Conservation (phyloP, 1,140 invertebrate species). For the Melanaphis sacchari region DNA sequence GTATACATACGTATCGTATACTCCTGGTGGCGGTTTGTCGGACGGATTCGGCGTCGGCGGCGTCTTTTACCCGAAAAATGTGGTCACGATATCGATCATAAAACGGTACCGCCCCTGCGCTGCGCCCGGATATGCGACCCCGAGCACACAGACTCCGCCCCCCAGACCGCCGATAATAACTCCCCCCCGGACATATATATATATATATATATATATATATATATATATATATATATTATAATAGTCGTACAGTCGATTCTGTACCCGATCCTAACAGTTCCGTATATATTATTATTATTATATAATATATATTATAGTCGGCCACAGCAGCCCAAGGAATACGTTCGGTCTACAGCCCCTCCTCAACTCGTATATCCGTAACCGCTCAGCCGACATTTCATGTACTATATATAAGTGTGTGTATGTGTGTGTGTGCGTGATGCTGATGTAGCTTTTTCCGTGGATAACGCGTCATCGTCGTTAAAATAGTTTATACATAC, state of each 20-base stretch:
- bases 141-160: slow-evolving; percentile 50
- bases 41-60: background rate
- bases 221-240: background rate
- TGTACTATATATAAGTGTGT: background rate
- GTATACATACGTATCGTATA: background rate
- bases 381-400: background rate
- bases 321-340: background rate
- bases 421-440: background rate
- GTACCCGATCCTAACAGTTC: background rate
- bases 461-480: background rate
- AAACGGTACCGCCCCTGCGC: slow-evolving; percentile 54
- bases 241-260: background rate
- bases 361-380: background rate
- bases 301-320: background rate
- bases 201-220: too few species aligned
- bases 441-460: background rate
- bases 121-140: slow-evolving; percentile 43
- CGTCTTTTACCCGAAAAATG: slow-evolving; percentile 52
- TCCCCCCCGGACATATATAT: slow-evolving; percentile 8
- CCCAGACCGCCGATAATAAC: slow-evolving; percentile 27
- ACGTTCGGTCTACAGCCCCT: background rate
- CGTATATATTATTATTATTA: background rate
- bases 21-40: background rate
- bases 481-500: background rate
- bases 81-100: slow-evolving; percentile 56